Conservation (phyloP, 2,797 vertebrate species). For the Okamejei kenojei region DNA sequence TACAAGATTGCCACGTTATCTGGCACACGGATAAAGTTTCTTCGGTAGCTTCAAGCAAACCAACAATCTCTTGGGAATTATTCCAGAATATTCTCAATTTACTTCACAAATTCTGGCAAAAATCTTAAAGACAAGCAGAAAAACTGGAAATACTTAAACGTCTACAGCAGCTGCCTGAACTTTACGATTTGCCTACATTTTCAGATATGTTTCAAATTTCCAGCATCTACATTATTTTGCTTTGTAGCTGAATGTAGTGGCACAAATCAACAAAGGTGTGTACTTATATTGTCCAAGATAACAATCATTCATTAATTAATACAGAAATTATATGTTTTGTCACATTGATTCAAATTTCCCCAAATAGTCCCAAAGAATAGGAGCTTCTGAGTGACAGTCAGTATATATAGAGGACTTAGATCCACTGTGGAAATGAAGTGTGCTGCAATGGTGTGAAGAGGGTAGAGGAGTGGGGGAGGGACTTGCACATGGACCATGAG, state of each 20-base stretch:
- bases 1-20: background rate
- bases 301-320: background rate
- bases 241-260: background rate
- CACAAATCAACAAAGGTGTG: background rate
- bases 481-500: too few relatives aligned
- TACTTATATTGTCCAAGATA: background rate
- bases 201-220: too few relatives aligned
- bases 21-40: background rate
- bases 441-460: too few relatives aligned
- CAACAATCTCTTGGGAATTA: background rate
- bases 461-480: too few relatives aligned
- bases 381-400: background rate
- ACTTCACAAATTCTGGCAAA: background rate
- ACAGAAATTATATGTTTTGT: background rate
- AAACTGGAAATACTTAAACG: too few relatives aligned
- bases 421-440: too few relatives aligned
- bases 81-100: background rate
- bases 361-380: background rate
- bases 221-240: too few relatives aligned
- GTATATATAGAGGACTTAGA: background rate
- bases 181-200: too few relatives aligned
- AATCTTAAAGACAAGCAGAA: background rate
- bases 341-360: background rate
- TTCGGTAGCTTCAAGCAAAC: background rate
- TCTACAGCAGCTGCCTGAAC: too few relatives aligned